Evolutionary conservation across 2,113 vertebrate species (phyloP).

Genomic region (Galemys pyrenaicus): DNA sequence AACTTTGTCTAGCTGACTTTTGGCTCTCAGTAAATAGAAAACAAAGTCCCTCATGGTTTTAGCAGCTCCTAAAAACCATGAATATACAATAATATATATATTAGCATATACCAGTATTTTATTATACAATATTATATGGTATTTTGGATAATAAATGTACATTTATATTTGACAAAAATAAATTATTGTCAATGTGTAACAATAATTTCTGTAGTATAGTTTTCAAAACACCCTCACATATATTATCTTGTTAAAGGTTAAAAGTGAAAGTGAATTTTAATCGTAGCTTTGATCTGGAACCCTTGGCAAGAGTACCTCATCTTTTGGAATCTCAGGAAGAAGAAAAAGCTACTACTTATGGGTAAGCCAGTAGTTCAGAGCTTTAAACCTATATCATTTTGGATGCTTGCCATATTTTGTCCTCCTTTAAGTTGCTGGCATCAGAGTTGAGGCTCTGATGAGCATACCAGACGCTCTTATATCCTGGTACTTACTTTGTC

Average conservation of each 20-base stretch:
- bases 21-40: neutral
- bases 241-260: slow-evolving; percentile 72
- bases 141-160: neutral
- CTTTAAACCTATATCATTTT: neutral
- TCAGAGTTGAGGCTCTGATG: neutral
- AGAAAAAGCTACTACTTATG: slow-evolving; percentile 11
- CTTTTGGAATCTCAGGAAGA: neutral
- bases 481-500: neutral
- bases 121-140: too few species aligned
- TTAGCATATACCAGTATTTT: neutral
- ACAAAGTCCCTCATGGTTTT: neutral
- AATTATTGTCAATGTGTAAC: neutral
- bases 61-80: neutral
- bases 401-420: neutral
- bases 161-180: too few species aligned
- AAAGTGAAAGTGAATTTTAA: slow-evolving; percentile 73
- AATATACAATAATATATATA: neutral
- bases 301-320: neutral
- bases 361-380: slow-evolving; percentile 43
- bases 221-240: slow-evolving; percentile 27
- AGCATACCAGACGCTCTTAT: too few species aligned
- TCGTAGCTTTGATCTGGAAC: slow-evolving; percentile 33
- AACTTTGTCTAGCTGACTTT: neutral
- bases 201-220: neutral
- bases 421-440: neutral